These are phyloP conservation scores for Clunio marinus DNA, from an alignment of 2,888 invertebrate genomes.

Conservation along the genomic window DNA sequence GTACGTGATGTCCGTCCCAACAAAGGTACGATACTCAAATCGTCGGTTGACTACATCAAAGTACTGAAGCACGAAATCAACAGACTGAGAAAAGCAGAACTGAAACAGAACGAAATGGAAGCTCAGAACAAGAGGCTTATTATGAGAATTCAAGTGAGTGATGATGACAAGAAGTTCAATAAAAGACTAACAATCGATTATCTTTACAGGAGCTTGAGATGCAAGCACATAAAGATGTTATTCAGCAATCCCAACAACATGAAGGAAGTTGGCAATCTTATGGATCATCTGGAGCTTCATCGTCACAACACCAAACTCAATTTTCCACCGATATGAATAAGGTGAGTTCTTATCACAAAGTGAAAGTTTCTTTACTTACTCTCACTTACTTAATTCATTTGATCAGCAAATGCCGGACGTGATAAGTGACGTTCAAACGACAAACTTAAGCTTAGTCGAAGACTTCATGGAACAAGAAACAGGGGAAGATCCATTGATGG, in stretches of 20 bases:
- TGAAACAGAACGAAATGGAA: slow-evolving; percentile 74
- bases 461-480: slow-evolving; percentile 63
- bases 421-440: slow-evolving; percentile 54
- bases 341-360: neutral
- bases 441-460: slow-evolving; percentile 60
- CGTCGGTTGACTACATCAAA: slow-evolving; percentile 95
- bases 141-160: slow-evolving; percentile 72
- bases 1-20: slow-evolving; percentile 85
- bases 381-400: neutral
- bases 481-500: slow-evolving; percentile 60
- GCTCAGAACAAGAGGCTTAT: slow-evolving; percentile 75
- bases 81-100: slow-evolving; percentile 70
- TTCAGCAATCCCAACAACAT: slow-evolving; percentile 50
- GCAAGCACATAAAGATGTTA: slow-evolving; percentile 48
- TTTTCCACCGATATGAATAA: neutral
- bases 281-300: neutral
- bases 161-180: slow-evolving; percentile 3
- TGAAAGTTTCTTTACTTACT: neutral
- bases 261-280: neutral
- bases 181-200: slow-evolving; percentile 3
- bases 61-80: slow-evolving; percentile 70
- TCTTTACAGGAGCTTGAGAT: slow-evolving; percentile 47
- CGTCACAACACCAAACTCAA: neutral
- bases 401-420: slow-evolving; percentile 56
- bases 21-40: slow-evolving; percentile 96